phyloP scores from a whole-genome alignment of 2,797 vertebrate species.

The Poeciliopsis gracilis region DNA sequence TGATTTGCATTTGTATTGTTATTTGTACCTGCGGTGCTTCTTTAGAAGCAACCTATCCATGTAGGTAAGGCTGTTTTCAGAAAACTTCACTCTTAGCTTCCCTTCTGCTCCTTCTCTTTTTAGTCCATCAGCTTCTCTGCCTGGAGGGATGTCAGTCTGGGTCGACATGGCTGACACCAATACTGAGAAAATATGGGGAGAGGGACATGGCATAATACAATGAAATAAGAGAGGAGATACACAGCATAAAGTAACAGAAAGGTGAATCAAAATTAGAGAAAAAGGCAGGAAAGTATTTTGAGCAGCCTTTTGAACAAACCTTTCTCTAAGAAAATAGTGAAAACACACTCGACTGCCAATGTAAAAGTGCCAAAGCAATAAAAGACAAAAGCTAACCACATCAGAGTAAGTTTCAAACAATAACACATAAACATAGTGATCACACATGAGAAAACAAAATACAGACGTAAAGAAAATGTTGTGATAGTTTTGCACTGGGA shows the following conservation, averaged over 20 bases:
- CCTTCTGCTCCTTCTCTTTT: constrained; percentile 49
- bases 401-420: constrained; percentile 50
- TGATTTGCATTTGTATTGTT: constrained; percentile 15
- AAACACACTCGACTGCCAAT: constrained; percentile 61
- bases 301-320: constrained; percentile 51
- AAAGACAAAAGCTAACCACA: constrained; percentile 51
- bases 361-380: constrained; percentile 61
- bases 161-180: constrained; percentile 68
- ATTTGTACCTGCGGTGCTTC: constrained; percentile 87
- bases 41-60: constrained; percentile 92
- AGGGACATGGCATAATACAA: constrained; percentile 35
- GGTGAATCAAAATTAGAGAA: constrained; percentile 30
- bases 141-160: constrained; percentile 70
- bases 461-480: constrained; percentile 59
- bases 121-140: constrained; percentile 39
- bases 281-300: constrained; percentile 41
- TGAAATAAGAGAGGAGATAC: constrained; percentile 30
- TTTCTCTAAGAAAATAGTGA: constrained; percentile 50
- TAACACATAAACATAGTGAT: constrained; percentile 44
- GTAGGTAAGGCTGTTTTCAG: constrained; percentile 83
- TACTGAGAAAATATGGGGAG: constrained; percentile 47
- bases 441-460: constrained; percentile 37
- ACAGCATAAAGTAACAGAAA: constrained; percentile 37
- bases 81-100: constrained; percentile 84
- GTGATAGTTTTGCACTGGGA: constrained; percentile 70